phyloP scores from a whole-genome alignment of 2,113 vertebrate species.

The Vombatus ursinus region DNA sequence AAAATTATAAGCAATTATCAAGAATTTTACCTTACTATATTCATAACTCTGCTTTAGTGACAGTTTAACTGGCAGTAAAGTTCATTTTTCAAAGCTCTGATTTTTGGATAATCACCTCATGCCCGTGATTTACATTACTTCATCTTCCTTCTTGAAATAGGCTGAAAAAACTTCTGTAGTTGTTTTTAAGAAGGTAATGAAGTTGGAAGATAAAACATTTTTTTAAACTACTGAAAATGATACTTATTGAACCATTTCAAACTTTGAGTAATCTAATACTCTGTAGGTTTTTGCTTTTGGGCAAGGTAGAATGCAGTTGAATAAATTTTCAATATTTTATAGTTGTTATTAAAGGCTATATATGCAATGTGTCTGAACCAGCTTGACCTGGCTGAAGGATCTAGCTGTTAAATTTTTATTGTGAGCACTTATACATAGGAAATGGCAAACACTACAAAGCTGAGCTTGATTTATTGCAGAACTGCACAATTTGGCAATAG shows the following conservation, averaged over 20 bases:
- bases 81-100: conserved; percentile 69
- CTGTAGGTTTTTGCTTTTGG: background rate
- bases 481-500: no score
- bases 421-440: background rate
- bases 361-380: background rate
- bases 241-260: background rate
- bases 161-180: conserved; percentile 69
- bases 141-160: conserved; percentile 60
- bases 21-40: conserved; percentile 75
- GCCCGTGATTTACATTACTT: conserved; percentile 61
- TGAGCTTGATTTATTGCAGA: no score
- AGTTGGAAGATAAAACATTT: conserved; percentile 57
- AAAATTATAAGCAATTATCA: conserved; percentile 82
- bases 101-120: conserved; percentile 71
- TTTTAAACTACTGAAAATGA: conserved; percentile 59
- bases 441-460: no score
- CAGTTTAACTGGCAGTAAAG: conserved; percentile 67
- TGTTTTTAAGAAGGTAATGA: conserved; percentile 74
- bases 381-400: background rate
- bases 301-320: background rate
- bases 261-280: background rate
- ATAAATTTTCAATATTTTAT: background rate
- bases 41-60: conserved; percentile 77
- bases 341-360: background rate
- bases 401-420: background rate